Evolutionary conservation across 2,888 invertebrate genomes (phyloP).

Genomic region (Carcina quercana): DNA sequence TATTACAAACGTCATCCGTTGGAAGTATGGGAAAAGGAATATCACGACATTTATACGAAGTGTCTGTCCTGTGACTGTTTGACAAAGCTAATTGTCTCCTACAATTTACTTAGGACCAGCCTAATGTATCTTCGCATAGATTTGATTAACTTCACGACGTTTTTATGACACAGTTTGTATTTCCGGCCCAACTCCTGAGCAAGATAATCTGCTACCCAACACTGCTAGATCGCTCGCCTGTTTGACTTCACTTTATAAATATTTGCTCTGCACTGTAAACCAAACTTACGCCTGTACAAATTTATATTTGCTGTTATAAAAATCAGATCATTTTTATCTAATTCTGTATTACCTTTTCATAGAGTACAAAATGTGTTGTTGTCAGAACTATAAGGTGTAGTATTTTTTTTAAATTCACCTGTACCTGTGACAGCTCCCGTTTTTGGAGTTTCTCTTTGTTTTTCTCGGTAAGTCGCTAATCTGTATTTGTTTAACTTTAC

Average conservation of each 20-base stretch:
- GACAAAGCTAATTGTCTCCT: too few relatives aligned
- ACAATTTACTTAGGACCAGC: too few relatives aligned
- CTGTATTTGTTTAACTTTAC: conserved; percentile 40
- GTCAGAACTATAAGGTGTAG: conserved; percentile 6
- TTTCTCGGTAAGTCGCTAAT: conserved; percentile 48
- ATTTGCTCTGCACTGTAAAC: conserved; percentile 53
- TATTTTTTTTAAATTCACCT: conserved; percentile 21
- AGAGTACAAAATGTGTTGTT: conserved; percentile 17
- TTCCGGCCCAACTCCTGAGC: conserved; percentile 35
- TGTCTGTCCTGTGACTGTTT: too few relatives aligned
- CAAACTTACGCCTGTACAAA: conserved; percentile 25
- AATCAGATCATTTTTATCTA: too few relatives aligned
- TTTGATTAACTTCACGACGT: conserved; percentile 3
- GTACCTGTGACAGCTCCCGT: conserved; percentile 48
- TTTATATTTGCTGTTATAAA: conserved; percentile 18
- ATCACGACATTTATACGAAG: too few relatives aligned
- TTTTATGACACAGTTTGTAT: conserved; percentile 18
- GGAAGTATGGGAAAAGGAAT: too few relatives aligned
- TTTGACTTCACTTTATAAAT: conserved; percentile 49
- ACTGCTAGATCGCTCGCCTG: conserved; percentile 43
- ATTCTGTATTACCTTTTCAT: conserved; percentile 5
- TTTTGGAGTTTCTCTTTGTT: conserved; percentile 45
- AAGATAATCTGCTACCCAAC: conserved; percentile 44
- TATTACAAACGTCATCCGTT: too few relatives aligned
- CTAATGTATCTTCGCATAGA: too few relatives aligned